These are phyloP conservation scores for Andricus grossulariae DNA, from an alignment of 1,140 invertebrate species.

Conservation along the genomic window DNA sequence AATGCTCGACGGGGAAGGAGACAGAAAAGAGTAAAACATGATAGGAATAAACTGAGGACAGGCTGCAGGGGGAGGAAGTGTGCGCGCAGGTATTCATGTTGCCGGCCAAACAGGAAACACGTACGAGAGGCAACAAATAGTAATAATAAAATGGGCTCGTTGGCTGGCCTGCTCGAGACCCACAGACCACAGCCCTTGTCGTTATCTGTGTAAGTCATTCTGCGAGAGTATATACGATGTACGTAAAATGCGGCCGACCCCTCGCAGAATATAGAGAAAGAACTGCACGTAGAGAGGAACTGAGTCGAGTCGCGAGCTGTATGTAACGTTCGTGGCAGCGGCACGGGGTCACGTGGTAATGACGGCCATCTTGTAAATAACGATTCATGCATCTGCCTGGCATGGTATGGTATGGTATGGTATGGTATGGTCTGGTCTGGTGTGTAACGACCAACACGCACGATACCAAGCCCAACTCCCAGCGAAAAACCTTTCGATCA, in stretches of 20 bases:
- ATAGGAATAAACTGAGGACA: conserved; percentile 21
- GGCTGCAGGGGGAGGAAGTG: conserved; percentile 19
- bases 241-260: background rate
- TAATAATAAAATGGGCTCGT: conserved; percentile 64
- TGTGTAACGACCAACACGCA: conserved; percentile 25
- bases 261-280: background rate
- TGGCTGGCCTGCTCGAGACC: conserved; percentile 39
- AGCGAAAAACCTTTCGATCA: conserved; percentile 8
- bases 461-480: background rate
- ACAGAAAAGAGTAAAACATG: background rate
- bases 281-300: background rate
- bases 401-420: too few species aligned
- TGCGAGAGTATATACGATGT: background rate
- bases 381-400: conserved; percentile 53
- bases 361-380: conserved; percentile 54
- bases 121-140: conserved; percentile 60
- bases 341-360: conserved; percentile 46
- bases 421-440: too few species aligned
- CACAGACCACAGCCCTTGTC: conserved; percentile 3
- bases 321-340: conserved; percentile 21
- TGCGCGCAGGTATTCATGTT: conserved; percentile 45
- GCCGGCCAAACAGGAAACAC: conserved; percentile 63
- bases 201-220: background rate
- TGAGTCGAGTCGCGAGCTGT: background rate
- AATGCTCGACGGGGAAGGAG: conserved; percentile 27